Evolutionary conservation across 2,797 vertebrate species (phyloP), one percentile per base, ranked within the genome.

Genomic region (Heterohyrax brucei): DNA sequence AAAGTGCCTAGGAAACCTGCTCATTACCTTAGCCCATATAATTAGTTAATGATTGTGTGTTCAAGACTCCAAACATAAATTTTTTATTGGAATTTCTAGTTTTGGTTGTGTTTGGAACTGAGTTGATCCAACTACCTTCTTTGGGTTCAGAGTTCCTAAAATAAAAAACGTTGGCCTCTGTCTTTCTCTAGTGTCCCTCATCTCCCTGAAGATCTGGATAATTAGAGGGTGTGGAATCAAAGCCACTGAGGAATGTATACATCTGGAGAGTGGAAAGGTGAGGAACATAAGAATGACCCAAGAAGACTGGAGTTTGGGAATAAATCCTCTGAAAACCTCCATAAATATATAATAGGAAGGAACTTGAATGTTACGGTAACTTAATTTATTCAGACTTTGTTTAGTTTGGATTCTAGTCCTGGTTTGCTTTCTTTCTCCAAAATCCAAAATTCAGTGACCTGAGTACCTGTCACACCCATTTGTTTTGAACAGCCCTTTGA

Each of bases 31-130:
- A 68, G 53, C 4, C 61, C 62, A 46, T 87, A 24, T 80, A 70
- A 77, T 86, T 73, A 77, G n/a, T 48, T 22, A 75, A 78, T 22
- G 62, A 61, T 7, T 68, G 2, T 73, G 9, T 64, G 30, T 83
- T 94, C 59, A 89, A 94, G 50, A 68, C 48, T 94, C 48, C 88
- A 89, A 78, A 91, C 4, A 62, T 24, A 12, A 80, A 44, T 87
- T 59, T 73, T 94, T 93, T 56, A 89, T 44, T 76, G 73, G 62
- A 80, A 78, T 90, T 96, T 93, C 82, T 87, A 75, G 77, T 79
- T 89, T 92, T 46, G 48, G 44, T 86, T 83, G 73, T 72, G 10
- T 91, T 89, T 79, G 61, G 72, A 87, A 79, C 5, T 44, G 16
- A 82, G 5, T 33, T 93, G 80, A 28, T 8, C 61, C 14, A 33